Evolutionary conservation across 2,113 vertebrate genomes (phyloP).

Genomic region (Mormoops blainvillei): DNA sequence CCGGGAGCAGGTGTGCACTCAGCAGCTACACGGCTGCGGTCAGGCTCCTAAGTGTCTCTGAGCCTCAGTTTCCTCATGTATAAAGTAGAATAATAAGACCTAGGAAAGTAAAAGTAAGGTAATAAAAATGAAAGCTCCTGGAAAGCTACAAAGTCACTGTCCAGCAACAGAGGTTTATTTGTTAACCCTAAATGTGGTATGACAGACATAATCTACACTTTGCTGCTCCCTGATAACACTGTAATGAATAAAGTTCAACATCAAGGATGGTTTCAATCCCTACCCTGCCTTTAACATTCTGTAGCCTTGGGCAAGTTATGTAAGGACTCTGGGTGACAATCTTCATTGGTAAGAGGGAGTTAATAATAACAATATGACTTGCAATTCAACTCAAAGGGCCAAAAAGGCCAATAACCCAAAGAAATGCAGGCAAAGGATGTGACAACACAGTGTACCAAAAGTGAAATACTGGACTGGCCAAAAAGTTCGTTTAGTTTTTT

Average conservation of each 20-base stretch:
- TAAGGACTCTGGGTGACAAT: not conserved
- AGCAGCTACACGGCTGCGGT: not conserved
- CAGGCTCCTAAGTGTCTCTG: not conserved
- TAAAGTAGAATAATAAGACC: not conserved
- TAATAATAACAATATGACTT: not conserved
- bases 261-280: not conserved
- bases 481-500: too few relatives aligned
- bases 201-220: not conserved
- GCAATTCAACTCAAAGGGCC: not conserved
- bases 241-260: not conserved
- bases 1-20: accelerated
- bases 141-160: not conserved
- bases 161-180: not conserved
- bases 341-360: not conserved
- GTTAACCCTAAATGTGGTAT: not conserved
- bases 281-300: not conserved
- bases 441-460: not conserved
- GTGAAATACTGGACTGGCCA: not conserved
- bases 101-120: not conserved
- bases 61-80: not conserved
- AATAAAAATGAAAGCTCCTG: not conserved
- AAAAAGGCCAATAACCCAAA: not conserved
- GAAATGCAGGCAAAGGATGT: not conserved
- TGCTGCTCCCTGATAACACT: not conserved
- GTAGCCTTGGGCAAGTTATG: not conserved